phyloP scores from a whole-genome alignment of 2,888 invertebrate species.

The Ceratothoa steindachneri region DNA sequence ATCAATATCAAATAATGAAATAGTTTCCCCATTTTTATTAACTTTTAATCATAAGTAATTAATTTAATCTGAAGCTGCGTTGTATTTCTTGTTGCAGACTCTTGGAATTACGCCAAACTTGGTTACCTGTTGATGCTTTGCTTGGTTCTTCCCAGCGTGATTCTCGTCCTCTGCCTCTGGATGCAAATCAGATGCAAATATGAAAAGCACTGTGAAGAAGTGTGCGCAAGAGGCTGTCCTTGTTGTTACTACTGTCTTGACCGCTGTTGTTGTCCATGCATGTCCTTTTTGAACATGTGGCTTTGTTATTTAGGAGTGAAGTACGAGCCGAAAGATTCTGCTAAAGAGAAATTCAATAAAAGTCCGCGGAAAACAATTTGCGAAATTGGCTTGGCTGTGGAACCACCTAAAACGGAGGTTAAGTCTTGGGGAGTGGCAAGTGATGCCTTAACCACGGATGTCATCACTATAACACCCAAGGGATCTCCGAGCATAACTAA shows the following conservation, averaged over 20 bases:
- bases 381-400: constrained; percentile 28
- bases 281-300: constrained; percentile 24
- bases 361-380: constrained; percentile 27
- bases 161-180: neutral
- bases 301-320: neutral
- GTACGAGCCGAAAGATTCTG: constrained; percentile 3
- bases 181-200: neutral
- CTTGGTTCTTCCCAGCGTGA: neutral
- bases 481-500: constrained; percentile 32
- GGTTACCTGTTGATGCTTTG: neutral
- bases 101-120: neutral
- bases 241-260: constrained; percentile 23
- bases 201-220: neutral
- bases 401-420: neutral
- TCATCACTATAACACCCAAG: constrained; percentile 35
- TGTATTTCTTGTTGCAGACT: neutral
- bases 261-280: constrained; percentile 25
- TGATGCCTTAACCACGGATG: constrained; percentile 32
- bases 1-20: too few species aligned
- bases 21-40: too few species aligned
- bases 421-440: constrained; percentile 39
- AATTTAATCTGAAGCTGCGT: too few species aligned
- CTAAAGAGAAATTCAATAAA: neutral
- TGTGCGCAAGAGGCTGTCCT: neutral
- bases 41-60: too few species aligned